These are phyloP conservation scores for Drosophila micromelanica DNA, from an alignment of 1,140 invertebrate species.

Conservation along the genomic window DNA sequence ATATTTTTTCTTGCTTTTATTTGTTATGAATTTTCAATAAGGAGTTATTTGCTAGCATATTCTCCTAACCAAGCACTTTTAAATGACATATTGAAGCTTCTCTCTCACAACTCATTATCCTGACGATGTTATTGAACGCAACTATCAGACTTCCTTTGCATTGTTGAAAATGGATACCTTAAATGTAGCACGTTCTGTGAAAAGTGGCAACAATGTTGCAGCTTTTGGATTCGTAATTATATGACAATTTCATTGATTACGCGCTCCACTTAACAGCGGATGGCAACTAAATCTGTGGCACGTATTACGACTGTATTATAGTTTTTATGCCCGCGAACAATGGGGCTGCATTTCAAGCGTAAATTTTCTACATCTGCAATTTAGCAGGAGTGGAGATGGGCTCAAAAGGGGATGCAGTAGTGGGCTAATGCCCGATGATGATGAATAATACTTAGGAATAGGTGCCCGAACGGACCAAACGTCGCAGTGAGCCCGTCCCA, in stretches of 20 bases:
- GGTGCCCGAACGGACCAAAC: constrained; percentile 8
- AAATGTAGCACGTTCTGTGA: constrained; percentile 3
- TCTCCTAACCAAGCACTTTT: too few species aligned
- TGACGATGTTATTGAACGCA: constrained; percentile 1
- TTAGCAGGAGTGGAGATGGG: constrained; percentile 14
- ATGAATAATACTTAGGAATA: constrained; percentile 55
- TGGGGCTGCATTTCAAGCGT: constrained; percentile 61
- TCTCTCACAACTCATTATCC: not conserved
- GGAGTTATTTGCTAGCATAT: too few species aligned
- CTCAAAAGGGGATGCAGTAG: not conserved
- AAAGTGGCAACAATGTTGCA: constrained; percentile 36
- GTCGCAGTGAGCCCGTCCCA: constrained; percentile 50
- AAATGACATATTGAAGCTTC: not conserved
- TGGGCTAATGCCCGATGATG: constrained; percentile 71
- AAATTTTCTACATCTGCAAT: constrained; percentile 64
- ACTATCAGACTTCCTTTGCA: constrained; percentile 27
- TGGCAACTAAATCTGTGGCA: constrained; percentile 67
- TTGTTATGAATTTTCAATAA: too few species aligned
- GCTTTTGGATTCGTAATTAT: constrained; percentile 58
- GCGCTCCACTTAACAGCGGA: constrained; percentile 46
- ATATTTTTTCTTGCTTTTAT: too few species aligned
- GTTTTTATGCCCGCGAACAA: constrained; percentile 63
- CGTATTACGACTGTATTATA: constrained; percentile 72
- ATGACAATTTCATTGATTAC: constrained; percentile 75
- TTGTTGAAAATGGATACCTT: constrained; percentile 16